Evolutionary conservation across 2,113 vertebrate species (phyloP), one percentile per base, ranked within the genome.

Genomic region (Elgaria multicarinata): DNA sequence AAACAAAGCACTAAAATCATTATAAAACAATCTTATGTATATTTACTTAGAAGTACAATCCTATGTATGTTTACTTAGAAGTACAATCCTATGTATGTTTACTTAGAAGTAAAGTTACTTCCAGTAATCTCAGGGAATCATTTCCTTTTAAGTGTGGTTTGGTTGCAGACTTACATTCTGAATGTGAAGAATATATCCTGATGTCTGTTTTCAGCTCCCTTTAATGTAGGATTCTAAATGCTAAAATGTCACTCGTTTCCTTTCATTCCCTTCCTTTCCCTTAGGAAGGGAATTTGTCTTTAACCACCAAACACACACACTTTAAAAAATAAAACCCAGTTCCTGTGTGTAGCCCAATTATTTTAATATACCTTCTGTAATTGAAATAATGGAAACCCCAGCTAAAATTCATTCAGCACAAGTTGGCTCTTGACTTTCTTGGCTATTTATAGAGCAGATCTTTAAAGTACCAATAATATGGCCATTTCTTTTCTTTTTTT

Each of bases 401-500:
- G 77, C 69, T 75, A 67, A 8, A 33, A 89, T 85, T 81, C 24
- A 87, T 84, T 86, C 33, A 88, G 42, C 85, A 89, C 36, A 94
- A 89, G 76, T 66, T 78, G 91, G 26, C 9, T 90, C 90, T 88
- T 90, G 79, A 90, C 90, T 93, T 92, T 79, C 55, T 87, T 6
- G 26, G 64, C 85, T 95, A 92, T 88, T 92, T 91, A 91, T 78
- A 91, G 92, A 91, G 72, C 80, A 84, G 87, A 93, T 93, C 90
- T 95, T 94, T 93, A 93, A 94, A 95, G 89, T 64, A 90, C 67
- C 44, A 89, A 85, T 88, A 94, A 88, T 93, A 86, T 77, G 81
- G 74, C 79, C 92, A 85, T 93, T 92, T 93, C 91, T 50, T 50
- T 5, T 50, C 8, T 50, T 50, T 50, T 5, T 50, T 50, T 58